Evolutionary conservation across 2,113 vertebrate genomes (phyloP), one percentile per base, ranked within the genome.

Genomic region (Pandion haliaetus): DNA sequence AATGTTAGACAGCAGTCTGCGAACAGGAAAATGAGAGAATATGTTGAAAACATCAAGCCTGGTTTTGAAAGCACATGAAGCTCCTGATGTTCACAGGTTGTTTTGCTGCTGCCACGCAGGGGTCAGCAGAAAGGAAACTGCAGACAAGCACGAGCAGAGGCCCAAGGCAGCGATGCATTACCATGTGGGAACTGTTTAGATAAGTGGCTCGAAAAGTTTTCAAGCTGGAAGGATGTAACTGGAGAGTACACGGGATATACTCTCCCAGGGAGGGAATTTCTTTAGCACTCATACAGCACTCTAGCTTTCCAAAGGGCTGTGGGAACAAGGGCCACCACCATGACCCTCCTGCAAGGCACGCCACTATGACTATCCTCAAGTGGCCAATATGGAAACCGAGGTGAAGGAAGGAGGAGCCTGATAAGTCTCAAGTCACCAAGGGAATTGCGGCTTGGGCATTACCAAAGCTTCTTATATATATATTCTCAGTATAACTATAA

Each of bases 31-130:
- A 70, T 17, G 81, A 94, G 81, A 71, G 67, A 71, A 16, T 67
- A 78, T 85, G 95, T 86, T 95, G 95, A 96, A 96, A 96, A 94
- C 58, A 78, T 79, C 85, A 93, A 92, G 88, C n/a, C 62, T 74
- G 40, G 28, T 29, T 93, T 86, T 82, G 89, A 66, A 79, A 95
- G 95, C 73, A 42, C 52, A 32, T 1, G 16, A 83, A 91, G 85
- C 52, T 93, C 80, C 65, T 14, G n/a, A 78, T 2, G 6, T 49
- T 71, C 7, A 23, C 9, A 52, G 89, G 54, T 34, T 78, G 47
- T n/a, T 83, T 61, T 76, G 57, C 58, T 86, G 81, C 95, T 67
- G 66, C 62, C 2, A 10, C 4, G 16, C 20, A 31, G 69, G 86
- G 79, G 42, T 72, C 38, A 32, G 80, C 77, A 78, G 65, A 77